A percentile compares a stretch with the other conserved stretches of the same genome.
Evolutionary conservation across 2,888 invertebrate species (phyloP).

Genomic region (Oscheius myriophilus): DNA sequence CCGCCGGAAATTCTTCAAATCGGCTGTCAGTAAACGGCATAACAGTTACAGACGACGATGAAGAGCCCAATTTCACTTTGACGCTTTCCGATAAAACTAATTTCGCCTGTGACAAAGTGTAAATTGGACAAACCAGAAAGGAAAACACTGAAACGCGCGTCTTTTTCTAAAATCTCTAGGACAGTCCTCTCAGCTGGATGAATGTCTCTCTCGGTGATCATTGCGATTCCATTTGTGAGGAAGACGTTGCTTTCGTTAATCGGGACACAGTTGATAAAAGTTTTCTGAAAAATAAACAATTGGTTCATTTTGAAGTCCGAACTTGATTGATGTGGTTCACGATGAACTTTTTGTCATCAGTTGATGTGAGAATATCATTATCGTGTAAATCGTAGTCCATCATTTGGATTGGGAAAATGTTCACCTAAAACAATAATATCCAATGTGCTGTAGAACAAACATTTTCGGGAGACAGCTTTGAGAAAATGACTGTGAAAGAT

Average conservation of each 20-base stretch:
- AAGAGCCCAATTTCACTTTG: no score
- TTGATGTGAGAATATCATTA: constrained; percentile 1
- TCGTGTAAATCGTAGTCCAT: constrained; percentile 20
- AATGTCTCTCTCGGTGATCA: background rate
- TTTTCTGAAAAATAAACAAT: background rate
- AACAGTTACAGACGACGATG: no score
- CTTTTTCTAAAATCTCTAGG: constrained; percentile 9
- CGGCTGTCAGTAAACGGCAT: no score
- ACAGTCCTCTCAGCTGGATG: constrained; percentile 12
- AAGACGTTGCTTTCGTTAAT: background rate
- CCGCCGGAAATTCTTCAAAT: no score
- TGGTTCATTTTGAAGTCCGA: no score
- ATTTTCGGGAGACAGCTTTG: background rate
- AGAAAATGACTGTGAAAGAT: background rate
- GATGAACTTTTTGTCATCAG: constrained; percentile 1
- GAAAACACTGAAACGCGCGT: constrained; percentile 21
- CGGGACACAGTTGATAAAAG: constrained; percentile 16
- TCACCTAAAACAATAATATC: background rate
- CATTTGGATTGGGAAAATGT: background rate
- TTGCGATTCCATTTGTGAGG: constrained; percentile 6
- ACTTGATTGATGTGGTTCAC: background rate
- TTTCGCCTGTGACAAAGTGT: background rate
- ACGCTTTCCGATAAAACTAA: background rate
- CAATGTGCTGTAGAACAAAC: background rate
- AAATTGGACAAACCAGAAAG: background rate